Evolutionary conservation across 2,113 vertebrate genomes (phyloP).

Genomic region (Recurvirostra avosetta): DNA sequence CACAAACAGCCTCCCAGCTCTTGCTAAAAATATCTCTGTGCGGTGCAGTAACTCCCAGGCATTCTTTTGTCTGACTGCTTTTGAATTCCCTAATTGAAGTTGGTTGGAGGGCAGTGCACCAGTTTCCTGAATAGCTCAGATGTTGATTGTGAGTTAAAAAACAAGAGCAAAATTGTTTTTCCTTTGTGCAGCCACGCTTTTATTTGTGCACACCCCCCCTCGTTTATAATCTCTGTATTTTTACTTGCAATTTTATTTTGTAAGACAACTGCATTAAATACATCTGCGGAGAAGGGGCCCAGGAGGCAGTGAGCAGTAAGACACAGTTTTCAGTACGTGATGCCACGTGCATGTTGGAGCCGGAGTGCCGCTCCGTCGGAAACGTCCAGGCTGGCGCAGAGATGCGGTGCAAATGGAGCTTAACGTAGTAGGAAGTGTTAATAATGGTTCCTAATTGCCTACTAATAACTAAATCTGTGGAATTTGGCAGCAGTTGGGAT

Average conservation of each 20-base stretch:
- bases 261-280: neutral
- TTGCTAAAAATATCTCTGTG: conserved; percentile 58
- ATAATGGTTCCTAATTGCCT: conserved; percentile 57
- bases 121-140: conserved; percentile 38
- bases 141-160: conserved; percentile 42
- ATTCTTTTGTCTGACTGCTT: conserved; percentile 65
- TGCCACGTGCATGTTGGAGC: neutral
- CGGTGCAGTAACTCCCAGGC: conserved; percentile 62
- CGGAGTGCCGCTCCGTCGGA: neutral
- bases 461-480: conserved; percentile 55
- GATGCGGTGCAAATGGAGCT: neutral
- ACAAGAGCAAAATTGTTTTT: conserved; percentile 33
- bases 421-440: conserved; percentile 34
- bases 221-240: neutral
- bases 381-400: neutral
- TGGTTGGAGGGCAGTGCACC: conserved; percentile 42
- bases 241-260: neutral
- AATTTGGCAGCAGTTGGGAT: conserved; percentile 10
- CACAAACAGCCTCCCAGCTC: conserved; percentile 32
- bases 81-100: conserved; percentile 52
- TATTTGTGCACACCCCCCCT: neutral
- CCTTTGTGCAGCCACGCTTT: neutral
- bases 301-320: neutral
- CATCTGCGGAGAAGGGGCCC: neutral
- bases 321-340: neutral